Evolutionary conservation across 2,113 vertebrate species (phyloP).

Genomic region (Grus americana): DNA sequence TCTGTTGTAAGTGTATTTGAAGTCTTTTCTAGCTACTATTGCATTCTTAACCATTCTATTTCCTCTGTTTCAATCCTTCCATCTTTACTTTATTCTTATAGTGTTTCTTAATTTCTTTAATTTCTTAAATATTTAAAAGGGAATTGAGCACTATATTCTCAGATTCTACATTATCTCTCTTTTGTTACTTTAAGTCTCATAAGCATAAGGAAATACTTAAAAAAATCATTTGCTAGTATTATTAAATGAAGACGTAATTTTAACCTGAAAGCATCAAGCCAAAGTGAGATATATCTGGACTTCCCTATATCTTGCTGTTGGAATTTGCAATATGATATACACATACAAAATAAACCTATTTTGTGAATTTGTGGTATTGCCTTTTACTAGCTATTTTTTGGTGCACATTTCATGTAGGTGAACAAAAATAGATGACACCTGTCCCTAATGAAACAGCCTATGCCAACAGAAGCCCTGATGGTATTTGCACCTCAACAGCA

Average conservation of each 20-base stretch:
- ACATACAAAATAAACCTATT: not conserved
- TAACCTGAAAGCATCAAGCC: not conserved
- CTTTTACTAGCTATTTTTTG: not conserved
- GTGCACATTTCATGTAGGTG: not conserved
- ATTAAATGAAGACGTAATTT: not conserved
- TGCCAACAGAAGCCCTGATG: not conserved
- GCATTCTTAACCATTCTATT: not conserved
- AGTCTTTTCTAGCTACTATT: not conserved
- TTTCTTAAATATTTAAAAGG: not conserved
- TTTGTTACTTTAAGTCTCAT: not conserved
- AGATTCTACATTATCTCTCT: not conserved
- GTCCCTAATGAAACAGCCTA: not conserved
- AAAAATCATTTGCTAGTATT: not conserved
- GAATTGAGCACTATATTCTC: not conserved
- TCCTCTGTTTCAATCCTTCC: not conserved
- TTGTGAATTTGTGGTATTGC: not conserved
- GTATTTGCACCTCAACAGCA: not conserved
- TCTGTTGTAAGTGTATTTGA: not conserved
- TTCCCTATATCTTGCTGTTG: not conserved
- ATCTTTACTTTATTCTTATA: not conserved
- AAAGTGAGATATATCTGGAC: not conserved
- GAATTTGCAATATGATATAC: not conserved
- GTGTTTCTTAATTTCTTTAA: not conserved
- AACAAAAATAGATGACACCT: not conserved
- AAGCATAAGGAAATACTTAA: not conserved